Conservation (phyloP, 2,113 vertebrate species). For the Notarius quadriscutis region DNA sequence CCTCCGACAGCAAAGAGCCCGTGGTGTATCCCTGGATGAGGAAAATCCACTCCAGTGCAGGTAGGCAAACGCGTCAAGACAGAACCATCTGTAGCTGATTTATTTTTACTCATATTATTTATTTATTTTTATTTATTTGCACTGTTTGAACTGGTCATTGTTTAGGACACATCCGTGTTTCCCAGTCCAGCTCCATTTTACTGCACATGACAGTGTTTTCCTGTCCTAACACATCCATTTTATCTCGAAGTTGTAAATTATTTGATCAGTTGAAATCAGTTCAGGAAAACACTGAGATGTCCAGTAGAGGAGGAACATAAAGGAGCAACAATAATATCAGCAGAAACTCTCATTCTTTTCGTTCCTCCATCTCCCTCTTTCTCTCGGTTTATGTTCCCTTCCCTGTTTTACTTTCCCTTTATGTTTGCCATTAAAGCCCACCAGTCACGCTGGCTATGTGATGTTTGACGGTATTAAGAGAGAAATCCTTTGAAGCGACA, state of each 20-base stretch:
- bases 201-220: slow-evolving; percentile 2
- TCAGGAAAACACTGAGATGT: slow-evolving; percentile 5
- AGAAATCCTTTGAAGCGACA: slow-evolving; percentile 85
- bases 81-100: neutral
- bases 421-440: slow-evolving; percentile 59
- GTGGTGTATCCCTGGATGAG: slow-evolving; percentile 90
- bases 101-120: neutral
- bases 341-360: slow-evolving; percentile 52
- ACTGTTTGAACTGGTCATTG: neutral
- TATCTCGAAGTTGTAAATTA: neutral
- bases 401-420: slow-evolving; percentile 64
- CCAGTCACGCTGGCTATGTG: slow-evolving; percentile 53
- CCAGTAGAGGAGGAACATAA: neutral
- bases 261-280: slow-evolving; percentile 12
- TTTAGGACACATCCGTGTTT: neutral
- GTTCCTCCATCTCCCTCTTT: slow-evolving; percentile 47
- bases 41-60: slow-evolving; percentile 88
- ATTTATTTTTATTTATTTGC: neutral
- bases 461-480: slow-evolving; percentile 54
- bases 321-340: neutral
- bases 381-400: slow-evolving; percentile 54
- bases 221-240: neutral
- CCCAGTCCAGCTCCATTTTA: neutral
- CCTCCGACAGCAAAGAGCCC: slow-evolving; percentile 80
- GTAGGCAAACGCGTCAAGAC: slow-evolving; percentile 68